Percentiles rank a stretch among this genome's conserved stretches.
phyloP scores from a whole-genome alignment of 1,140 invertebrate species.

The Conus ventricosus region DNA sequence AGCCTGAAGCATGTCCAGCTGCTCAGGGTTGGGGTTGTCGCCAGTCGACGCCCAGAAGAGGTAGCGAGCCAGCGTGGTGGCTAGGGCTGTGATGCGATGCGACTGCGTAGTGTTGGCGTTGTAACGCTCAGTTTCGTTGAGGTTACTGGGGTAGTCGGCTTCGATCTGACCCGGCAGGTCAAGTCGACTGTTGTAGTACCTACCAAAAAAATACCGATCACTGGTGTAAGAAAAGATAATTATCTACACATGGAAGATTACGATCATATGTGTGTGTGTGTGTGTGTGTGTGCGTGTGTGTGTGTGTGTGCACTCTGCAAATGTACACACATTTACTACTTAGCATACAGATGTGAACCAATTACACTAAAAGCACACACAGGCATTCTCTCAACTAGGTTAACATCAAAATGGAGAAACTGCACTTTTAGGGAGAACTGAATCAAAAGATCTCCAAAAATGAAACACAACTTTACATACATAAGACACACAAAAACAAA shows the following conservation, averaged over 20 bases:
- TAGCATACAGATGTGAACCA: too few species aligned
- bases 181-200: constrained; percentile 87
- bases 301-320: background rate
- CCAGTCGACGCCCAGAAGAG: constrained; percentile 60
- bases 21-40: constrained; percentile 34
- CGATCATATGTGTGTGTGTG: background rate
- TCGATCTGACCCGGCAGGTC: constrained; percentile 76
- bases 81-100: constrained; percentile 51
- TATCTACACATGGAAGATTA: too few species aligned
- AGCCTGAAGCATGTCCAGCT: constrained; percentile 40
- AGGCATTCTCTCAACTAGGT: too few species aligned
- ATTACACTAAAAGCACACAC: too few species aligned
- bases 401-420: too few species aligned
- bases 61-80: constrained; percentile 59
- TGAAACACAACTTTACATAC: too few species aligned
- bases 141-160: constrained; percentile 35
- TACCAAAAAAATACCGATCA: constrained; percentile 48
- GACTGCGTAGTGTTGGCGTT: constrained; percentile 54
- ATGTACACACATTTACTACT: too few species aligned
- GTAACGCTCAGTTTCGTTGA: constrained; percentile 50
- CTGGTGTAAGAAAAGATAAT: background rate
- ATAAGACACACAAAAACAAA: too few species aligned
- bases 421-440: too few species aligned
- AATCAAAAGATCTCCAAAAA: too few species aligned
- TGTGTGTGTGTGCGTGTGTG: background rate